Evolutionary conservation across 2,888 invertebrate species (phyloP), one percentile per base, ranked within the genome.

Genomic region (Dorcus parallelipipedus): DNA sequence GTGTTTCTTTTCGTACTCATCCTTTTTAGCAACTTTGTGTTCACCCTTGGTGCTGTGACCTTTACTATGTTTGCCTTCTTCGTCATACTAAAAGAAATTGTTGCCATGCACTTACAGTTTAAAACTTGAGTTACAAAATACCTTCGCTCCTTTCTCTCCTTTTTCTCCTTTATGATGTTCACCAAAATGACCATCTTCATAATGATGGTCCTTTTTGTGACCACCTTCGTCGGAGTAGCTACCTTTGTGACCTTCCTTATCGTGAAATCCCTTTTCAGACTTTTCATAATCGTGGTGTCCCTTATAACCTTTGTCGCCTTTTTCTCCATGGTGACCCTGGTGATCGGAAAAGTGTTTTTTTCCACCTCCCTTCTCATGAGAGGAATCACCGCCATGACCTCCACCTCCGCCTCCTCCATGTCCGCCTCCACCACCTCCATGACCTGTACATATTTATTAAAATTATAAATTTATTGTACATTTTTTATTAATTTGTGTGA

Each of bases 11-110:
- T 91, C 90, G 78, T 86, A 91, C 77, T 93, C 93, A 75, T 93
- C 91, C 60, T 90, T 78, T 73, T 93, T 93, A 78, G 93, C 91
- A 7, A 93, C 83, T 74, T 91, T 88, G 73, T 93, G 93, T 67
- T 91, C 90, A 56, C 93, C 92, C 76, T 93, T 91, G 65, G 91
- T 93, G 62, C 88, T 88, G 78, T 93, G 91, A 0, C 93, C 93
- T 73, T 93, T 93, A 62, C 90, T 90, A 75, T 59, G 63, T 38
- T 64, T 59, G 7, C 66, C 66, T 33, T 56, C 67, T 69, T 76
- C 76, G 3, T 67, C 58, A 49, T 70, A 76, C 75, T 76, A 59
- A 8, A 70, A 59, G 47, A 49, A 38, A 39, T 49, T 51, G 38
- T 4, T n/a, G 26, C 10, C 26, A 20, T 41, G 14, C 9, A 10